These are phyloP conservation scores for Coilia nasus DNA, from an alignment of 2,797 vertebrate genomes.

Conservation along the genomic window DNA sequence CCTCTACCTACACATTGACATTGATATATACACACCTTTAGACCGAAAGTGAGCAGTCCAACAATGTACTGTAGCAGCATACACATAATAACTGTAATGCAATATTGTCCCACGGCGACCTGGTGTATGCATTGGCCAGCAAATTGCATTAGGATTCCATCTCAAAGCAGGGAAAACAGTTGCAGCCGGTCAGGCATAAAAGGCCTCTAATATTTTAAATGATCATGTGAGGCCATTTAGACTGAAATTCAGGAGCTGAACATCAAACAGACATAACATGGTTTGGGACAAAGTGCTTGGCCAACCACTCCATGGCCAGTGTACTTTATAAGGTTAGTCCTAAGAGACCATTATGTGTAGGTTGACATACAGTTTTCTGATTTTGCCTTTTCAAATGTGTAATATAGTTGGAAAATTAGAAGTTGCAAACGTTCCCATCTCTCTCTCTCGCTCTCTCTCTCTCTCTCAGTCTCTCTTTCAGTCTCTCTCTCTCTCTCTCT, in stretches of 20 bases:
- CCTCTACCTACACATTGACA: background rate
- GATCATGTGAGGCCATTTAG: slow-evolving; percentile 79
- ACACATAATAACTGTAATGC: slow-evolving; percentile 59
- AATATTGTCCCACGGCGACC: slow-evolving; percentile 57
- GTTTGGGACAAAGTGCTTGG: slow-evolving; percentile 75
- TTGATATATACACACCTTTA: slow-evolving; percentile 14
- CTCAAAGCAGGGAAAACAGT: slow-evolving; percentile 70
- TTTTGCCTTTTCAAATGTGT: background rate
- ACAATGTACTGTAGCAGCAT: slow-evolving; percentile 55
- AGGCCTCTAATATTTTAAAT: slow-evolving; percentile 76
- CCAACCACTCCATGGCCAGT: slow-evolving; percentile 67
- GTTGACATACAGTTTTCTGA: background rate
- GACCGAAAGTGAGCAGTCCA: slow-evolving; percentile 34
- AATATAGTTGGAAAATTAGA: background rate
- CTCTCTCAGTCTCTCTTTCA: too few species aligned
- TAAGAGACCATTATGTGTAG: background rate
- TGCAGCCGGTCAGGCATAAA: slow-evolving; percentile 70
- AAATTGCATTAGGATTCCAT: slow-evolving; percentile 77
- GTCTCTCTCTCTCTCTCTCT: too few species aligned
- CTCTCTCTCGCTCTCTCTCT: too few species aligned
- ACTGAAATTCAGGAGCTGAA: slow-evolving; percentile 71
- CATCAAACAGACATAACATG: slow-evolving; percentile 77
- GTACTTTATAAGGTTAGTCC: slow-evolving; percentile 72
- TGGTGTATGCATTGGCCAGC: slow-evolving; percentile 79
- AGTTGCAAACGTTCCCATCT: background rate